Base-by-base conservation (phyloP, 2,113 vertebrate species). In the Barbus barbus region DNA sequence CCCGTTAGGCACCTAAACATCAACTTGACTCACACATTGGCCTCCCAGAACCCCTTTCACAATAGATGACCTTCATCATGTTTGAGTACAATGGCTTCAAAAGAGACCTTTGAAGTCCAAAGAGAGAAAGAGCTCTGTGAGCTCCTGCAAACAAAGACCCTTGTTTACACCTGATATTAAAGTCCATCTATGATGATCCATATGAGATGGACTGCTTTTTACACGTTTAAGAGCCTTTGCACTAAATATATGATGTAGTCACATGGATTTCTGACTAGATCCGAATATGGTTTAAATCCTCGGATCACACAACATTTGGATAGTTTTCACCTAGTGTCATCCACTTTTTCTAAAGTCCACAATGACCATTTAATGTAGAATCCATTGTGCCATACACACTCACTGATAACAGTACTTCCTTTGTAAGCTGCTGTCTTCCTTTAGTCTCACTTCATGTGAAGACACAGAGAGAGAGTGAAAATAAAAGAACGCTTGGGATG, bases 61-160 rank as follows among this genome's bases (percentile, higher is more conserved):
- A 63, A 74, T 36, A 65, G 56, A 13, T 16, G 60, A 20, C 84
- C 36, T 38, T 38, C 22, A 83, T 72, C 67, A 80, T 60, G 67
- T 46, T 31, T 13, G 9, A 73, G 81, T 12, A 75, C 31, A 65
- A 48, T 72, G 53, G 22, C 65, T 83, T 73, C 63, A 75, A 22
- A 83, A 51, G 46, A 51, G 2, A 53, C 56, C 48, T 69, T 31
- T 61, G 61, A 72, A n/a, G 71, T 51, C 60, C 18, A 24, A 63
- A 53, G 33, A 6, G 13, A 38, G 33, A 38, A 78, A 78, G 12
- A 78, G 18, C 31, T 20, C 8, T 51, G 14, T 5, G 28, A 51
- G 46, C 16, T 58, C 28, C 56, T 77, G 31, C 5, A 56, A 77
- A n/a, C 28, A 31, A 77, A 28, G 20, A 20, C 9, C 67, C 67